Evolutionary conservation across 2,888 invertebrate genomes (phyloP), one percentile per base, ranked within the genome.

Genomic region (Agonopterix heracliana): DNA sequence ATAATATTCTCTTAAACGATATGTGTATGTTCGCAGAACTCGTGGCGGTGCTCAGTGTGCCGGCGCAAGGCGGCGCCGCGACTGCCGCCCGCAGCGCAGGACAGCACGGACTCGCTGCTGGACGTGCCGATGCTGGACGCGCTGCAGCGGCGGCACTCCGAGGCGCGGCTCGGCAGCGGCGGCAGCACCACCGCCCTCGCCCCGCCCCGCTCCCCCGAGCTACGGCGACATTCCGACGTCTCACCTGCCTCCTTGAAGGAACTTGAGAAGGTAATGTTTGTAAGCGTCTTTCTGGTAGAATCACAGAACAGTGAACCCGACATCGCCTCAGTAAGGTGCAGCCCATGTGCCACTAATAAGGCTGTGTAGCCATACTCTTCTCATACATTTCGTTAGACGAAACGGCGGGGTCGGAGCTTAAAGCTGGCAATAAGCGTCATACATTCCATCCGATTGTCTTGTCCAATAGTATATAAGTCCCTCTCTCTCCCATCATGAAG

Each of bases 41-140:
- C 92, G 63, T 97, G 96, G 96, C 92, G 95, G 51, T 97, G 96
- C 82, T 96, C 96, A 59, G 96, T 96, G 12, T 97, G 96, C 74
- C 92, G 96, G 34, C 91, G 95, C 57, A 95, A 95, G 81, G 91
- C 95, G 57, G 94, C 93, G 49, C 94, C 95, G 10, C 90, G 95
- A 34, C 90, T 93, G 34, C 93, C 93, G 46, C 91, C 95, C 34
- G 90, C 93, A 3, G 90, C 92, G 1, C 95, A 95, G 72, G 95
- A 95, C 72, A 95, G 95, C 54, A 94, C 94, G n/a, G 96, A 96
- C 76, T 95, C 95, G 2, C 78, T 94, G 50, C 86, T 96, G 54
- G 96, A 95, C 53, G 93, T 95, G 52, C 96, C 96, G 1, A 91
- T 94, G 47, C 88, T 94, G 63, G 95, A 95, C 62, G 92, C 93